A percentile compares a stretch with the other conserved stretches of the same genome.
Conservation (phyloP, 2,797 vertebrate genomes). For the Sebastes taczanowskii region DNA sequence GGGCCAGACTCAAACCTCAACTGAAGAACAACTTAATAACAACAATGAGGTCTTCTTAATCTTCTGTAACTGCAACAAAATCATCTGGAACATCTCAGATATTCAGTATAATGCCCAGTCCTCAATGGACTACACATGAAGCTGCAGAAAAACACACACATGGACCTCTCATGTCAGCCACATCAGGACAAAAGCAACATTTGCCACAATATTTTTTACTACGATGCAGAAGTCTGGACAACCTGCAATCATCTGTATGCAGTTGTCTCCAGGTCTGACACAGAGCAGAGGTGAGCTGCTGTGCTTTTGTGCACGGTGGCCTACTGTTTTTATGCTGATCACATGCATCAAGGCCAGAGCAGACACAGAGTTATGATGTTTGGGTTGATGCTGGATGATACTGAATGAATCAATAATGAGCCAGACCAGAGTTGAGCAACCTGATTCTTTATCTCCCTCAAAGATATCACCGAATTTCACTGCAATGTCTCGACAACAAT, state of each 20-base stretch:
- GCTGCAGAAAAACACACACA: background rate
- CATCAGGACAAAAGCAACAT: constrained; percentile 5
- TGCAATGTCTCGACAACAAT: constrained; percentile 17
- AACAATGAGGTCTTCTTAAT: background rate
- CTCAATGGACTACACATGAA: background rate
- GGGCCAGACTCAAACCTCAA: constrained; percentile 6
- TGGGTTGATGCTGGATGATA: constrained; percentile 44
- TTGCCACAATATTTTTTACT: background rate
- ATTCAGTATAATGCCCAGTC: background rate
- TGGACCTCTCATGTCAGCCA: background rate
- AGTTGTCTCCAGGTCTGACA: background rate
- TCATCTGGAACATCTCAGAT: background rate
- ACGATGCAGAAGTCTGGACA: background rate
- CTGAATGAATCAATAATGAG: constrained; percentile 61
- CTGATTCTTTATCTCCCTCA: constrained; percentile 33
- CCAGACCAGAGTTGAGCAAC: constrained; percentile 32
- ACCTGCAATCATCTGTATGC: constrained; percentile 10
- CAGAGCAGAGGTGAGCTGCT: background rate
- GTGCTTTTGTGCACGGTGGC: background rate
- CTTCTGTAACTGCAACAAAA: background rate
- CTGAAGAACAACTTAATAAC: background rate
- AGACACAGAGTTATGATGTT: constrained; percentile 49
- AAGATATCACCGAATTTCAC: constrained; percentile 29
- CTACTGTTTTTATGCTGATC: constrained; percentile 42
- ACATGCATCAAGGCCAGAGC: constrained; percentile 36